These are phyloP conservation scores for Tarsius wallacei DNA, from an alignment of 2,797 vertebrate genomes.

Conservation along the genomic window DNA sequence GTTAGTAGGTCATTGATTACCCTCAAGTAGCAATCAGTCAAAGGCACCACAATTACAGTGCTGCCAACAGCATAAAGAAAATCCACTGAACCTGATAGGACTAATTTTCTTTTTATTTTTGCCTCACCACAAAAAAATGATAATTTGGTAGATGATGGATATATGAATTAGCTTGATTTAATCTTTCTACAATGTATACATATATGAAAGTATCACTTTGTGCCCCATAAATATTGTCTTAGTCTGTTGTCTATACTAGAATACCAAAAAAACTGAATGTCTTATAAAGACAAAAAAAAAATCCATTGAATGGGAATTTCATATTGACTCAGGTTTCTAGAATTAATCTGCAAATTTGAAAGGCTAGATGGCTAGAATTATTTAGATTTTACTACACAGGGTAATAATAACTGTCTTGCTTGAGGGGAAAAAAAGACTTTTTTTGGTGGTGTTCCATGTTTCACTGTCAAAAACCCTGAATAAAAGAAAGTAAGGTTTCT, in stretches of 20 bases:
- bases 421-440: background rate
- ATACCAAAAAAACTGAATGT: too few relatives aligned
- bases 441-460: conserved; percentile 37
- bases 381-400: conserved; percentile 57
- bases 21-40: conserved; percentile 19
- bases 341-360: conserved; percentile 63
- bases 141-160: too few relatives aligned
- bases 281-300: background rate
- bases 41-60: background rate
- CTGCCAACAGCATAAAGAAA: background rate
- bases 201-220: too few relatives aligned
- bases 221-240: too few relatives aligned
- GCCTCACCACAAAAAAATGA: too few relatives aligned
- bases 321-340: conserved; percentile 63
- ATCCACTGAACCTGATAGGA: conserved; percentile 16
- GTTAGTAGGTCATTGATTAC: background rate
- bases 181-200: too few relatives aligned
- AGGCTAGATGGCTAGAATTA: conserved; percentile 53
- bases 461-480: conserved; percentile 46
- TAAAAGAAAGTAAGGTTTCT: background rate
- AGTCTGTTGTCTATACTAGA: too few relatives aligned
- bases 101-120: background rate
- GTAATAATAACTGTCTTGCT: conserved; percentile 30
- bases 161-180: too few relatives aligned
- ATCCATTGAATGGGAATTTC: conserved; percentile 49